Base-by-base conservation (phyloP, 2,797 vertebrate genomes). In the Mus spretus region DNA sequence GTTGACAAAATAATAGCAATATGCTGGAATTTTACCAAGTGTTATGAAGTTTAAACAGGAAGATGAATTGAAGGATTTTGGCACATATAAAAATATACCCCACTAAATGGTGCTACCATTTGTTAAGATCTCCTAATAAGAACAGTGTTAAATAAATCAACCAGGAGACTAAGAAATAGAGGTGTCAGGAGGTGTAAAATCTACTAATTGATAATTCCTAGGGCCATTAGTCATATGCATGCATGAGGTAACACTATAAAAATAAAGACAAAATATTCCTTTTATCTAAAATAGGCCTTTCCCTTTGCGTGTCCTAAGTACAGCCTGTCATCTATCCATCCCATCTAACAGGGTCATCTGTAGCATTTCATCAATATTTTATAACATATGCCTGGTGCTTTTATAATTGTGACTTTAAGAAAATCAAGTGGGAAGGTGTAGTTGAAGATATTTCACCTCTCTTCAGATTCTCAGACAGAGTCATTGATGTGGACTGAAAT, bases 381-480 rank as follows among this genome's bases (percentile, higher is more conserved):
- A 75, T 87, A 74, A 79, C 65, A 2, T 67, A n/a, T 63, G n/a
- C 93, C 90, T 98, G 75, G 81, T 94, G 63, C 65, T 94, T 96
- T 97, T 98, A 85, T 94, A 98, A 77, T 95, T 97, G 88, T 87
- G 63, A 87, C 67, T 97, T 96, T 86, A 90, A 96, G 92, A 83
- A 93, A 85, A 95, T 87, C 93, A 97, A 97, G 91, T 55, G 13
- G 14, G 50, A 17, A 72, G 14, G 22, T 57, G 17, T 75, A 96
- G 37, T 91, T 86, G 82, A 94, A 91, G 96, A 63, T 0, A 8
- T 96, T 98, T 97, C 17, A 88, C 81, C 55, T 74, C 34, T 87
- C 93, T 98, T 90, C 95, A 95, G 85, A 89, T 97, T 97, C 77
- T 98, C 93, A 97, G 74, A 96, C 81, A 97, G 96, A 97, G 92